Evolutionary conservation across 2,888 invertebrate genomes (phyloP).

Genomic region (Creontiades dilutus): DNA sequence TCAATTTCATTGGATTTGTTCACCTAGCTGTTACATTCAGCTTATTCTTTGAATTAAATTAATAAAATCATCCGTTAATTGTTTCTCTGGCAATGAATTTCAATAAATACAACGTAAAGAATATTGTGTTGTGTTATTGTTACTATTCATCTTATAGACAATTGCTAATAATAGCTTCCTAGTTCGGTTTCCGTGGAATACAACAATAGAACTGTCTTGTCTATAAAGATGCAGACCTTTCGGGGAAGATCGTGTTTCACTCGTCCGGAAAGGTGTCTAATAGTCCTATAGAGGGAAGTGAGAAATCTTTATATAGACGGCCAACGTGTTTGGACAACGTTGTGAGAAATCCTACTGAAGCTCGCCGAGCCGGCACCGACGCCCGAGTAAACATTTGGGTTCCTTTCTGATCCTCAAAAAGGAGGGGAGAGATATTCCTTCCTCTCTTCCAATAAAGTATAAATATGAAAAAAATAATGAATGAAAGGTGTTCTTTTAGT

Average conservation of each 20-base stretch:
- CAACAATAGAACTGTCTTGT: constrained; percentile 2
- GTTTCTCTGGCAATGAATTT: too few species aligned
- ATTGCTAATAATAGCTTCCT: background rate
- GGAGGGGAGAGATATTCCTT: constrained; percentile 1
- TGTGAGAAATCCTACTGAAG: constrained; percentile 14
- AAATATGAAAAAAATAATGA: constrained; percentile 9
- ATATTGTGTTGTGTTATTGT: too few species aligned
- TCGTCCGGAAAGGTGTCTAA: constrained; percentile 11
- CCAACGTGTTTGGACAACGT: constrained; percentile 34
- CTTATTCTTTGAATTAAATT: too few species aligned
- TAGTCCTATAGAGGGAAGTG: background rate
- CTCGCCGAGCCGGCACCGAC: constrained; percentile 4
- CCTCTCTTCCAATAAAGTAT: background rate
- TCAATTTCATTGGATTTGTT: too few species aligned
- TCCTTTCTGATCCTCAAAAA: constrained; percentile 15
- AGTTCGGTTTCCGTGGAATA: background rate
- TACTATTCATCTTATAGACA: too few species aligned
- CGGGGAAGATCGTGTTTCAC: background rate
- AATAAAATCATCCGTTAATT: too few species aligned
- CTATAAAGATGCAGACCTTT: background rate
- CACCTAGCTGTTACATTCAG: too few species aligned
- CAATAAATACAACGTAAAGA: too few species aligned
- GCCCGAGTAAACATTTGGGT: constrained; percentile 25
- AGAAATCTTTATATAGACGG: constrained; percentile 23
- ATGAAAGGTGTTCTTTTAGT: constrained; percentile 31